Base-by-base conservation (phyloP, 1,140 invertebrate genomes). In the Calycopis cecrops region DNA sequence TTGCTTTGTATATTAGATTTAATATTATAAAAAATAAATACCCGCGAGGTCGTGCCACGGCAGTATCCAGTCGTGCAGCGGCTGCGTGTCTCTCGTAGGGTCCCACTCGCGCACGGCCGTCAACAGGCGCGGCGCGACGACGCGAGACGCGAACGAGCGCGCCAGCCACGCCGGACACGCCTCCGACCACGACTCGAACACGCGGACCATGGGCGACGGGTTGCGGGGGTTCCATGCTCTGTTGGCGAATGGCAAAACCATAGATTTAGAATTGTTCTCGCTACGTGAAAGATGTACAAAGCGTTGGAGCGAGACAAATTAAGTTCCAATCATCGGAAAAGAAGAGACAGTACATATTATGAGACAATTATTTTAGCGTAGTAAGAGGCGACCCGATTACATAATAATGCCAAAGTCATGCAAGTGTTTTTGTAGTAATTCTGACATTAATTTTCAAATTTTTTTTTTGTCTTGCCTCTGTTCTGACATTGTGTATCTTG, bases 41-140 rank as follows among this genome's bases (percentile, higher is more conserved):
- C 83, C 83, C 7, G 81, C 80, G 6, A 73, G 53, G 0, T 68
- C 60, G 49, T 88, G 89, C 98, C 98, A 99, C 0, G 98, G 98
- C 85, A 98, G 93, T 55, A 99, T 92, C 98, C 98, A 99, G 7
- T 93, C 91, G 85, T 99, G 97, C 62, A 99, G 96, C 1, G 98
- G 97, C 52, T 98, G 91, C 0, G 94, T 94, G 75, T 99, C 98
- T 0, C 93, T 95, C 0, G 98, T 88, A 0, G 98, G 98, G 89
- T 99, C 96, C 98, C 98, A 99, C 38, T 92, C 91, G 40, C 95
- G 92, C 0, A 98, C 96, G 65, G 95, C 96, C 11, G 88, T 73
- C 28, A 93, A 91, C 35, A 99, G 79, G 55, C 92, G 91, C 0
- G 96, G 96, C 57, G 97, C 84, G 34, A 98, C 89, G 7, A 96